Evolutionary conservation across 2,888 invertebrate species (phyloP), one percentile per base, ranked within the genome.

Genomic region (Hemithea aestivaria): DNA sequence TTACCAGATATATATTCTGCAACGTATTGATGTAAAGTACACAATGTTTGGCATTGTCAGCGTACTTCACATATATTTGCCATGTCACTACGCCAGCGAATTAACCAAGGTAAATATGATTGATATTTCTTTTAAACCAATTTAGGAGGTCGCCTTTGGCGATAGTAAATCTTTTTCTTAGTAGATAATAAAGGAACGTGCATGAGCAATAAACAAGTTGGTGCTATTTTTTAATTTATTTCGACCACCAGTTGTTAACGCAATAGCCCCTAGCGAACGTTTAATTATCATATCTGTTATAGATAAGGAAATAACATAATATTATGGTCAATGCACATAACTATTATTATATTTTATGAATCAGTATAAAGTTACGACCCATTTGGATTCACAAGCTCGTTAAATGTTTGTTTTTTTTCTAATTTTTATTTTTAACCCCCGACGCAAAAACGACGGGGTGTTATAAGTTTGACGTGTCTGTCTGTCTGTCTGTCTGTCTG

Each of bases 11-110:
- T 69, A 77, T 39, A 39, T 75, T 1, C 43, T 61, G 12, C 45
- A 62, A 21, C 52, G 59, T 2, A 41, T 73, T 10, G 75, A 81
- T 23, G 64, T 67, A 0, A 76, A 71, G 38, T 74, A 68, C 33
- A 63, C 66, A 1, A 55, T 70, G 27, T 79, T 79, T 34, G 66
- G 66, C 6, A 20, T 70, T 1, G 61, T 66, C 26, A 68, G 65
- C 1, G 58, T 70, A 5, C 53, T 68, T 2, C 79, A 81, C 26
- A 74, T 75, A 45, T 79, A 66, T 35, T 46, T 67, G 8, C 81
- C 80, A 9, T 81, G 80, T 48, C 63, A 71, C 43, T 78, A 70
- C 37, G 64, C 75, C 8, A 71, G 70, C 35, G 53, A 56, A 32
- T 58, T 81, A 40, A 62, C 62, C 35, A 56, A 73, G 74, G 81